These are phyloP conservation scores for Coreius guichenoti DNA, from an alignment of 2,797 vertebrate species.

Conservation along the genomic window DNA sequence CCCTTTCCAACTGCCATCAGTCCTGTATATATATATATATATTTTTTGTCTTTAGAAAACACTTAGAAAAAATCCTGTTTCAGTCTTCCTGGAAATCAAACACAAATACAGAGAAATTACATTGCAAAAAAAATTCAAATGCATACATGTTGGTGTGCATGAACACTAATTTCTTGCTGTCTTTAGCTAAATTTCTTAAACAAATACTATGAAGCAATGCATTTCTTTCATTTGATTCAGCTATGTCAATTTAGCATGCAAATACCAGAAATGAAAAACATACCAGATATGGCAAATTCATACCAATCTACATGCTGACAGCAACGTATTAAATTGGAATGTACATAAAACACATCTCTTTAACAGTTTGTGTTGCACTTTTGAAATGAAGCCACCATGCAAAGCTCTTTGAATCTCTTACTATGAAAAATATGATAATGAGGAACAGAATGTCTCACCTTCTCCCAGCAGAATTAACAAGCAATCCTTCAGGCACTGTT, in stretches of 20 bases:
- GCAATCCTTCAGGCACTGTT: conserved; percentile 42
- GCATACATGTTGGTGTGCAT: conserved; percentile 4
- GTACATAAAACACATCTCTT: conserved; percentile 18
- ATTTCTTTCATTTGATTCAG: conserved; percentile 22
- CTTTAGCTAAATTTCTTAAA: conserved; percentile 7
- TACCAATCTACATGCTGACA: conserved; percentile 25
- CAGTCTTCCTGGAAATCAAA: conserved; percentile 47
- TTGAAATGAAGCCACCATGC: conserved; percentile 1
- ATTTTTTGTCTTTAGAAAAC: conserved; percentile 30
- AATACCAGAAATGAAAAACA: conserved; percentile 34
- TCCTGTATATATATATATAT: too few relatives aligned
- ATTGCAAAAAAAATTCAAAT: background rate
- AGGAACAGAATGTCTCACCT: conserved; percentile 51
- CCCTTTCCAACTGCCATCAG: conserved; percentile 43
- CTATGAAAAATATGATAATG: conserved; percentile 44
- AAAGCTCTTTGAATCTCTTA: conserved; percentile 35
- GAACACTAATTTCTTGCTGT: conserved; percentile 10
- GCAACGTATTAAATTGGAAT: background rate
- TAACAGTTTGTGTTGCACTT: conserved; percentile 15
- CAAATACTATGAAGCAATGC: conserved; percentile 3
- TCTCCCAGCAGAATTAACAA: conserved; percentile 43
- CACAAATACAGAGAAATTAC: conserved; percentile 29
- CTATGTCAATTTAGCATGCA: conserved; percentile 16
- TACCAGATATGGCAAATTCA: background rate
- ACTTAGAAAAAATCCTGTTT: background rate